Evolutionary conservation across 2,113 vertebrate species (phyloP), one percentile per base, ranked within the genome.

Genomic region (Pedetes capensis): DNA sequence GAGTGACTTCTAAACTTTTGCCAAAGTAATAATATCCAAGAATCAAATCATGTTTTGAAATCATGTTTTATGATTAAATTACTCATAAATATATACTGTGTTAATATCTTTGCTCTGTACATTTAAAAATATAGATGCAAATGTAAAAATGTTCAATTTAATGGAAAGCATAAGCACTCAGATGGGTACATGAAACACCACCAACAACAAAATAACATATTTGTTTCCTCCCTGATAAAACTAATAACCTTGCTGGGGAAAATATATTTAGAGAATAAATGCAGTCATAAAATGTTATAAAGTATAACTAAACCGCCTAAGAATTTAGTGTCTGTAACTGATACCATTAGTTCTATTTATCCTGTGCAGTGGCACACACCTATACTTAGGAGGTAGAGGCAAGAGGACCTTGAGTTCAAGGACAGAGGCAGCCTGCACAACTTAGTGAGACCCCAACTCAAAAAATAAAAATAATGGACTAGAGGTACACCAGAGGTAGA

Each of bases 231-330:
- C 49, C 3, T 92, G 14, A n/a, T 84, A 23, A 82, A 96, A 53
- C 39, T 72, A 6, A n/a, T 87, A 39, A 55, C 68, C 44, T 91
- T 82, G 9, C 32, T 84, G 23, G 13, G 5, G 10, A 47, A 80
- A 72, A 75, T 79, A 83, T n/a, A 10, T 86, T 49, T 92, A 82
- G 17, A 82, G 16, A 82, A 91, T 82, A 94, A 95, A 78, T 49
- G n/a, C 5, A 75, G 23, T 74, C 18, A 64, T 4, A 72, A 80
- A 94, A 80, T 37, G 66, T 27, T 69, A 18, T 71, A 42, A 85
- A 47, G 22, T 83, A 53, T 80, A 68, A 64, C 0, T 44, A 84
- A 42, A 10, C 37, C 95, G 23, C 53, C 23, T 76, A 42, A 61
- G 22, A 94, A 87, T 57, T 87, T 78, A n/a, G 53, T 71, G 51